Evolutionary conservation across 2,888 invertebrate genomes (phyloP), one percentile per base, ranked within the genome.

Genomic region (Thelaira solivaga): DNA sequence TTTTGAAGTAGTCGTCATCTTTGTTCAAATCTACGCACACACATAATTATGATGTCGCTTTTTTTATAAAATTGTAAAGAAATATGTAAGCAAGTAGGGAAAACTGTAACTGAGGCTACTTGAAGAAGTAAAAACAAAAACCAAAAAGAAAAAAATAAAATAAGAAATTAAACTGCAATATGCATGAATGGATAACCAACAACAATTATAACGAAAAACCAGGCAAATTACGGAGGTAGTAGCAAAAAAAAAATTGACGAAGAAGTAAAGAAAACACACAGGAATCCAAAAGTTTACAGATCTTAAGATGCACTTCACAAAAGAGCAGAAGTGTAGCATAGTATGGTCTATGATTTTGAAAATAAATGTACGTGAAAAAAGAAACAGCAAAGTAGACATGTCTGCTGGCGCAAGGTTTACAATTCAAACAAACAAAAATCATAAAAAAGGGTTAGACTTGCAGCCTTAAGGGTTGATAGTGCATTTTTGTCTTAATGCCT

Each of bases 81-180:
- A 61, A 39, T 67, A 78, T 65, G 10, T 59, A 45, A 68, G 62
- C 39, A 72, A 67, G 57, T 76, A 65, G 61, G 59, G 69, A 80
- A 78, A 62, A 43, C 68, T 65, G 76, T 65, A 29, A 62, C 57
- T 65, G 76, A 80, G 81, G 80, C 81, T 76, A 81, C 82, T 82
- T 80, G 80, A 81, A 80, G 65, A 80, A 51, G 57, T 2, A 51
- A 51, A 20, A 57, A 55, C 55, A 61, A 43, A 55, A 73, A 31
- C 49, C 53, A 67, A 62, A 53, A 55, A 59, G 55, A 22, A 67
- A n/a, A n/a, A n/a, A n/a, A n/a, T 53, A 62, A 67, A 68, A 39
- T 22, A 78, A 69, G 72, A 71, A 76, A 47, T 57, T 62, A 74
- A 77, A 80, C 55, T 80, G 76, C 73, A 76, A 57, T 68, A 57